Evolutionary conservation across 2,888 invertebrate species (phyloP).

Genomic region (Melieria picta): DNA sequence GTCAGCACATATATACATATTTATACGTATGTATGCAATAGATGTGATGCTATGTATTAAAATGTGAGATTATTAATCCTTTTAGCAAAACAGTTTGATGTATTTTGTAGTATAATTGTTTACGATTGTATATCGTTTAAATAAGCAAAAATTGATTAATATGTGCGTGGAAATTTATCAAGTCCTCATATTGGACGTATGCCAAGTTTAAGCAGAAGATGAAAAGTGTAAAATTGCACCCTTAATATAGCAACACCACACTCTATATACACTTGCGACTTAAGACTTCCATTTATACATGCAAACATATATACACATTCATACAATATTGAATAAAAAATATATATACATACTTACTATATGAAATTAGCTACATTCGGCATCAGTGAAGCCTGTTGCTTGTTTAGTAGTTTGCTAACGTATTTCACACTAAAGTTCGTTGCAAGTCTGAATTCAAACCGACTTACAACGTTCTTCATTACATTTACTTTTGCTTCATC

Average conservation of each 20-base stretch:
- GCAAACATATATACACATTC: not conserved
- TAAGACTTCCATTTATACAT: constrained; percentile 3
- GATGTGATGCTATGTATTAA: not conserved
- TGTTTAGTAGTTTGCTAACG: not conserved
- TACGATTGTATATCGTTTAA: too few species aligned
- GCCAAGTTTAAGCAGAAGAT: too few species aligned
- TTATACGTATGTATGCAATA: not conserved
- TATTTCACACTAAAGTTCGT: not conserved
- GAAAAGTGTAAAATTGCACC: not conserved
- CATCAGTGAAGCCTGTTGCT: constrained; percentile 5
- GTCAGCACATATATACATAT: not conserved
- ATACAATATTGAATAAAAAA: not conserved
- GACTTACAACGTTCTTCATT: too few species aligned
- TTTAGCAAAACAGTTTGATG: too few species aligned
- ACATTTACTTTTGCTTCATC: too few species aligned
- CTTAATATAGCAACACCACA: not conserved
- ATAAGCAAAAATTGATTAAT: too few species aligned
- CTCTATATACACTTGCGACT: not conserved
- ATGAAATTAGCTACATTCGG: not conserved
- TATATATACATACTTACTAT: constrained; percentile 5
- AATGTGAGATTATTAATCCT: too few species aligned
- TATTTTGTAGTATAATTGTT: too few species aligned
- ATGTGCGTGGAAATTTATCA: too few species aligned
- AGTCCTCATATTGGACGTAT: too few species aligned
- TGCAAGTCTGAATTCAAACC: too few species aligned